phyloP scores from a whole-genome alignment of 2,888 invertebrate species.

The Lasiommata megera region DNA sequence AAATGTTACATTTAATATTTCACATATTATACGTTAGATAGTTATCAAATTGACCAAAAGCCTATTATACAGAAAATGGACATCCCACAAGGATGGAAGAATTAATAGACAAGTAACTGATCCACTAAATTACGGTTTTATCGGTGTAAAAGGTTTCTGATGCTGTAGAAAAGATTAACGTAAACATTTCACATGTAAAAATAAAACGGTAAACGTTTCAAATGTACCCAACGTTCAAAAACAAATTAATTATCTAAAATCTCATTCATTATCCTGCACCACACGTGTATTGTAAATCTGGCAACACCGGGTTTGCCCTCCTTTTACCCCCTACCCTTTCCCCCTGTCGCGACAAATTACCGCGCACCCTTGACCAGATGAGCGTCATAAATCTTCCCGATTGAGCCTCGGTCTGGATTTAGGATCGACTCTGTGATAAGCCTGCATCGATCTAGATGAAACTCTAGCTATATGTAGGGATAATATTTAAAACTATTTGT shows the following conservation, averaged over 20 bases:
- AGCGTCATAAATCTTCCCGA: conserved; percentile 67
- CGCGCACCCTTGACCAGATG: conserved; percentile 65
- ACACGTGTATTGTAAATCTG: conserved; percentile 25
- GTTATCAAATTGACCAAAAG: too few relatives aligned
- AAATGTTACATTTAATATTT: too few relatives aligned
- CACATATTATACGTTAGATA: too few relatives aligned
- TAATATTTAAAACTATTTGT: too few relatives aligned
- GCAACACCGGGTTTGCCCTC: conserved; percentile 32
- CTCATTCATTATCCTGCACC: conserved; percentile 22
- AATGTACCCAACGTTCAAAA: conserved; percentile 5
- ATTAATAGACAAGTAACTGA: too few relatives aligned
- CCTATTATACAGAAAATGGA: too few relatives aligned
- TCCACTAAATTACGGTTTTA: too few relatives aligned
- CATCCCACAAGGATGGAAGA: too few relatives aligned
- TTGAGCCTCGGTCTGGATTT: conserved; percentile 51
- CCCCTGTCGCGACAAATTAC: conserved; percentile 58
- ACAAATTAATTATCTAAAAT: conserved; percentile 18
- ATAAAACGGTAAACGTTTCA: neutral
- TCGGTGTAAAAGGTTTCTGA: too few relatives aligned
- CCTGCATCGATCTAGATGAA: conserved; percentile 5
- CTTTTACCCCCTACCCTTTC: conserved; percentile 20
- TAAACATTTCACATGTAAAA: neutral
- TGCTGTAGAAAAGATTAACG: too few relatives aligned
- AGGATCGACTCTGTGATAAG: conserved; percentile 17
- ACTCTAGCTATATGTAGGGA: neutral